A percentile compares a stretch with the other conserved stretches of the same genome.
Evolutionary conservation across 2,113 vertebrate genomes (phyloP).

Genomic region (Etheostoma cragini): DNA sequence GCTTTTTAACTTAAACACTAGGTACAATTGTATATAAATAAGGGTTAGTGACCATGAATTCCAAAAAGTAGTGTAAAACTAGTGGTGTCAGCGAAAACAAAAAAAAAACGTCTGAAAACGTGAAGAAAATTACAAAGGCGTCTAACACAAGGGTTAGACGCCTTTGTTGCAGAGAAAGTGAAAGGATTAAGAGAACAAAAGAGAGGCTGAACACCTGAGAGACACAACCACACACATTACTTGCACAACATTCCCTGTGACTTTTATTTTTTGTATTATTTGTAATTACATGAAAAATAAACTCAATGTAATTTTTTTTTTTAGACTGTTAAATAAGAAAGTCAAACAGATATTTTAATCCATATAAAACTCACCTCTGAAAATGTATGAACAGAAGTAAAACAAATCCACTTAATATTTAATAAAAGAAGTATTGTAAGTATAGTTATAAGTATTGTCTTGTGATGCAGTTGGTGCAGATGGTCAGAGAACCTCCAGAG

Average conservation of each 20-base stretch:
- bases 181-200: constrained; percentile 61
- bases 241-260: neutral
- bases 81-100: no score
- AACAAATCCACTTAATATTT: neutral
- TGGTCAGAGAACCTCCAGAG: constrained; percentile 48
- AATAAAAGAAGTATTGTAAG: no score
- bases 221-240: constrained; percentile 5
- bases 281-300: neutral
- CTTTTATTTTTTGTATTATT: constrained; percentile 12
- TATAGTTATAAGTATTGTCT: neutral
- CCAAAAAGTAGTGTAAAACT: no score
- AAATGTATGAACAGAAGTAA: neutral
- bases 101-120: no score
- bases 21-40: no score
- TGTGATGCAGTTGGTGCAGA: constrained; percentile 18
- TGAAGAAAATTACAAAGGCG: no score
- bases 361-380: neutral
- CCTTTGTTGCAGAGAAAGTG: constrained; percentile 56
- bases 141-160: constrained; percentile 7
- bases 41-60: no score
- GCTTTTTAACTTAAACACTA: no score
- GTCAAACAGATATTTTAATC: no score
- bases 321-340: neutral
- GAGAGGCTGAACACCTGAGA: constrained; percentile 55
- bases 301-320: neutral